phyloP scores from a whole-genome alignment of 2,888 invertebrate species.

The Eupelmus urozonus region DNA sequence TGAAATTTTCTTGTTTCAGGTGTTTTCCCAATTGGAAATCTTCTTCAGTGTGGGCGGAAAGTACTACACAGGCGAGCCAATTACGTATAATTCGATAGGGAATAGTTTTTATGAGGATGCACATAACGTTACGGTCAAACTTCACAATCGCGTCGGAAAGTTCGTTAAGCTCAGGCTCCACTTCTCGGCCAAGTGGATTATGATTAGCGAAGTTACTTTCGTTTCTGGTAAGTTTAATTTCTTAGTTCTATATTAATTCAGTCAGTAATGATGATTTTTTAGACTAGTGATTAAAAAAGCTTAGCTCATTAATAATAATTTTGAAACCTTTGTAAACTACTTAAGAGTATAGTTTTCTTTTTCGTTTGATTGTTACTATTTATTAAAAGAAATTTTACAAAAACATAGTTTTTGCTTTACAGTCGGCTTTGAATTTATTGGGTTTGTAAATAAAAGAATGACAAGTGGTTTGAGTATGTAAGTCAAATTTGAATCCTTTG shows the following conservation, averaged over 20 bases:
- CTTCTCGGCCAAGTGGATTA: slow-evolving; percentile 91
- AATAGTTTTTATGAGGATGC: slow-evolving; percentile 89
- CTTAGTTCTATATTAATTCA: background rate
- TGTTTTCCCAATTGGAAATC: slow-evolving; percentile 88
- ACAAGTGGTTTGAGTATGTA: background rate
- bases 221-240: slow-evolving; percentile 83
- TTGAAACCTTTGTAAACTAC: background rate
- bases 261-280: background rate
- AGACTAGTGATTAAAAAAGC: too few species aligned
- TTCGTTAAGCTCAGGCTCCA: slow-evolving; percentile 88
- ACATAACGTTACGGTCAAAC: slow-evolving; percentile 88
- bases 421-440: background rate
- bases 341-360: background rate
- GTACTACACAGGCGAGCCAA: slow-evolving; percentile 87
- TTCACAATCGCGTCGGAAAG: slow-evolving; percentile 88
- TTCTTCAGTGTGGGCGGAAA: slow-evolving; percentile 90
- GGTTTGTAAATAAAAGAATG: background rate
- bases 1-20: slow-evolving; percentile 77
- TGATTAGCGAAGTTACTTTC: slow-evolving; percentile 93
- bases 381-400: too few species aligned
- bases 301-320: background rate
- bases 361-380: too few species aligned
- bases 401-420: too few species aligned
- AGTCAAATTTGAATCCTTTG: slow-evolving; percentile 7
- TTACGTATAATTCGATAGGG: slow-evolving; percentile 85